Conservation (phyloP, 2,888 invertebrate genomes). For the Pinctada fucata region DNA sequence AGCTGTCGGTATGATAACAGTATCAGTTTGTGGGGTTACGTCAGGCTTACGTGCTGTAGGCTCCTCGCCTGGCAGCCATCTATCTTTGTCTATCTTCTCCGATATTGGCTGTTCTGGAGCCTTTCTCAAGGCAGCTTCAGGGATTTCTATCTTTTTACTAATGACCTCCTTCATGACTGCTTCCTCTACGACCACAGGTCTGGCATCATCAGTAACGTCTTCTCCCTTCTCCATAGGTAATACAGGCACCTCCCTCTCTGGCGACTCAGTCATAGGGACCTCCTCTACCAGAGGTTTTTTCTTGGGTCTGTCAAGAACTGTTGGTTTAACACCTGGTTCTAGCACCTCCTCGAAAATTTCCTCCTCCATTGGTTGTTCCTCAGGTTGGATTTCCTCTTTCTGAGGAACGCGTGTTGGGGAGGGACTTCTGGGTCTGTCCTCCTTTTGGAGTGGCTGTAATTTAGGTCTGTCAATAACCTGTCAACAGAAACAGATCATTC, state of each 20-base stretch:
- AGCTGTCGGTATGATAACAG: constrained; percentile 57
- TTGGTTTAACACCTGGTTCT: constrained; percentile 58
- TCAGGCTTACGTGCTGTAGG: constrained; percentile 52
- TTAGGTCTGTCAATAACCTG: constrained; percentile 55
- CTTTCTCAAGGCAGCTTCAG: constrained; percentile 33
- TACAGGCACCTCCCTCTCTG: constrained; percentile 45
- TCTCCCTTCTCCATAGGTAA: constrained; percentile 46
- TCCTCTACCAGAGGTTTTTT: constrained; percentile 61
- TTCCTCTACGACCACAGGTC: constrained; percentile 48
- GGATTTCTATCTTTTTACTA: constrained; percentile 55
- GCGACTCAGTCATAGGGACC: constrained; percentile 54
- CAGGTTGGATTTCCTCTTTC: constrained; percentile 27
- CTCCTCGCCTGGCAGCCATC: constrained; percentile 51
- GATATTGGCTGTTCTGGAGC: constrained; percentile 39
- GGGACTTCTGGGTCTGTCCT: constrained; percentile 43
- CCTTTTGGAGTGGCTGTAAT: constrained; percentile 46
- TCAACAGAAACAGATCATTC: not conserved
- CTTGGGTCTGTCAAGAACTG: constrained; percentile 60
- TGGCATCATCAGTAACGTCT: constrained; percentile 36
- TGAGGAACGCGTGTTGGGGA: constrained; percentile 40
- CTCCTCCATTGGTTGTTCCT: constrained; percentile 80
- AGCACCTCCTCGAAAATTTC: constrained; percentile 72
- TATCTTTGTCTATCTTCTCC: constrained; percentile 51
- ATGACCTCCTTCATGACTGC: constrained; percentile 50
- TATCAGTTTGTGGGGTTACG: constrained; percentile 53